Base-by-base conservation (phyloP, 2,113 vertebrate species). In the Capricornis sumatraensis region DNA sequence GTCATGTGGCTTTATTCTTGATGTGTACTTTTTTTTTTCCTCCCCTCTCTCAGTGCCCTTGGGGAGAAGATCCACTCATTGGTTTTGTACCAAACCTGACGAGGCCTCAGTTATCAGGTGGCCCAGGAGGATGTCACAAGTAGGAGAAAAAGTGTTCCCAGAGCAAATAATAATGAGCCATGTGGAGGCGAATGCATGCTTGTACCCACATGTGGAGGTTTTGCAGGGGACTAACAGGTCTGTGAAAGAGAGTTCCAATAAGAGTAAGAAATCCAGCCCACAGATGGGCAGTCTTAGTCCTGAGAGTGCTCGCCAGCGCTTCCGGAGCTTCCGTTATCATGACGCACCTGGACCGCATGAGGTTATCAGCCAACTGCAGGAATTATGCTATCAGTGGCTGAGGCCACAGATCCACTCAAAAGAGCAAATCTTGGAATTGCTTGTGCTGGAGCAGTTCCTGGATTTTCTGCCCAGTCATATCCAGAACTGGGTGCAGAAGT, bases 371-470 rank as follows among this genome's bases (percentile, higher is more conserved):
- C 96, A 93, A 7, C 95, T 97, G 91, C 92, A 90, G 30, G 74
- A 93, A 87, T 89, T 97, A 47, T 97, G 97, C 84, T 40, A 23
- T 79, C 87, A 74, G 83, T 98, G 98, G 97, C 97, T 97, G 62
- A 97, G 43, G 55, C 97, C 98, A 96, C 96, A 97, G 36, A 94
- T 52, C 71, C 92, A 93, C 52, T 98, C 89, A 1, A 93, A 97
- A 94, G 95, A 97, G 28, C 95, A 97, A 74, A 97, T 98, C 19
- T 45, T 98, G 52, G 96, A 97, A 45, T 25, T 95, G 74, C 89
- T 97, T 45, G 89, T 96, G 45, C 78, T 98, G 15, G 94, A 97
- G 74, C 92, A 97, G 90, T 98, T 98, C 83, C 71, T 98, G 92
- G 33, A 36, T 21, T 16, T 87, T 87, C 92, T 98, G 45, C 97